A percentile compares a stretch with the other conserved stretches of the same genome.
These are phyloP conservation scores for Anastrepha ludens DNA, from an alignment of 1,140 invertebrate genomes.

Conservation along the genomic window DNA sequence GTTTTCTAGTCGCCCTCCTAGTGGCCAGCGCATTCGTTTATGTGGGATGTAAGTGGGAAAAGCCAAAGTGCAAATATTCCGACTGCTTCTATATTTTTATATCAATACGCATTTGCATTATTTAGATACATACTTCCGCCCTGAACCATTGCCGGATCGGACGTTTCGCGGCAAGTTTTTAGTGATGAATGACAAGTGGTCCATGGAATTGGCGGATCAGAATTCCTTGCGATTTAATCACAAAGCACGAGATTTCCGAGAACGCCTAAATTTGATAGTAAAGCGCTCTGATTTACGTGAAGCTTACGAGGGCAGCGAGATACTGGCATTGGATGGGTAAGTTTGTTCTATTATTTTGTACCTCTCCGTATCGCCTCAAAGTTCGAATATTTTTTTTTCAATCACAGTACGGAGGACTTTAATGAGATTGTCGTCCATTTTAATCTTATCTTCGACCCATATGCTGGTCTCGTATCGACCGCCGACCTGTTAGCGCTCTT, in stretches of 20 bases:
- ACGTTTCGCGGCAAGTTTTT: slow-evolving; percentile 86
- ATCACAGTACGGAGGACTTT: slow-evolving; percentile 75
- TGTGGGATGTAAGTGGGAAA: slow-evolving; percentile 85
- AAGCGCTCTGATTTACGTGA: slow-evolving; percentile 80
- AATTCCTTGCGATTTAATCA: slow-evolving; percentile 80
- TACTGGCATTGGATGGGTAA: slow-evolving; percentile 83
- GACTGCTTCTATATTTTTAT: no score
- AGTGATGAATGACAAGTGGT: slow-evolving; percentile 82
- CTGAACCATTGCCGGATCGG: slow-evolving; percentile 84
- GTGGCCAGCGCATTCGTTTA: slow-evolving; percentile 89
- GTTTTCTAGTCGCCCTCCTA: slow-evolving; percentile 86
- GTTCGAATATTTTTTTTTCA: background rate
- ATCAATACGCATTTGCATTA: slow-evolving; percentile 60
- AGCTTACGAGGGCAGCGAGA: slow-evolving; percentile 71
- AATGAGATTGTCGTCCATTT: slow-evolving; percentile 84
- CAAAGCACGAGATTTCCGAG: slow-evolving; percentile 83
- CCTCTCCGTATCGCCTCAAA: background rate
- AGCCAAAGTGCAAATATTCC: background rate
- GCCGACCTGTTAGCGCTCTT: slow-evolving; percentile 70
- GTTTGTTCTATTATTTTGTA: slow-evolving; percentile 56
- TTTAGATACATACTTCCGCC: slow-evolving; percentile 86
- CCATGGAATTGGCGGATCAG: slow-evolving; percentile 80
- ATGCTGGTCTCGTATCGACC: slow-evolving; percentile 70
- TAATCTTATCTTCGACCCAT: slow-evolving; percentile 82
- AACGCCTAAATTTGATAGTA: slow-evolving; percentile 84